phyloP scores from a whole-genome alignment of 2,113 vertebrate genomes.

The Mus pahari region DNA sequence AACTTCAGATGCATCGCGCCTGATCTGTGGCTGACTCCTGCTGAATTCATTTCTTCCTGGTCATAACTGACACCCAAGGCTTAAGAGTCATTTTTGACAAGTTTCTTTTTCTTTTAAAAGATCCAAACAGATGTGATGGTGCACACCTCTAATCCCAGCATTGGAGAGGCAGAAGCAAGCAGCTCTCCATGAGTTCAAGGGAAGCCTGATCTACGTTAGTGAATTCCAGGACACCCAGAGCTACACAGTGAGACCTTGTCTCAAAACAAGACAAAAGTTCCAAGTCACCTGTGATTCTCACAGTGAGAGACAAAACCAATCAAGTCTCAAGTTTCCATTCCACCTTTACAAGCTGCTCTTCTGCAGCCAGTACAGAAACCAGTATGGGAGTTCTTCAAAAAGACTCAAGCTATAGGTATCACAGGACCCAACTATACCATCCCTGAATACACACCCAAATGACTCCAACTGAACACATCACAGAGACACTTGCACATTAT shows the following conservation, averaged over 20 bases:
- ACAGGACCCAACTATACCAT: not conserved
- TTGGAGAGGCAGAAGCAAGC: not conserved
- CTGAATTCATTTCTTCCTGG: not conserved
- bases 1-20: constrained; percentile 33
- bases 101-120: not conserved
- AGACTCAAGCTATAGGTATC: not conserved
- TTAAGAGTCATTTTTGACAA: not conserved
- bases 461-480: not conserved
- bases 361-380: not conserved
- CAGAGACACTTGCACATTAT: not conserved
- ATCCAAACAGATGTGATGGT: not conserved
- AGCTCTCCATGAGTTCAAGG: not conserved
- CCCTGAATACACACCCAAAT: not conserved
- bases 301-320: not conserved
- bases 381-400: not conserved
- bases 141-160: not conserved
- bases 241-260: not conserved
- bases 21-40: not conserved
- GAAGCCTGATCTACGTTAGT: not conserved
- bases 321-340: not conserved
- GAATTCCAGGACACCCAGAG: not conserved
- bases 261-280: not conserved
- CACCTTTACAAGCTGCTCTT: not conserved
- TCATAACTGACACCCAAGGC: not conserved
- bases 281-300: not conserved